These are phyloP conservation scores for Apolygus lucorum DNA, from an alignment of 1,140 invertebrate species.

Conservation along the genomic window DNA sequence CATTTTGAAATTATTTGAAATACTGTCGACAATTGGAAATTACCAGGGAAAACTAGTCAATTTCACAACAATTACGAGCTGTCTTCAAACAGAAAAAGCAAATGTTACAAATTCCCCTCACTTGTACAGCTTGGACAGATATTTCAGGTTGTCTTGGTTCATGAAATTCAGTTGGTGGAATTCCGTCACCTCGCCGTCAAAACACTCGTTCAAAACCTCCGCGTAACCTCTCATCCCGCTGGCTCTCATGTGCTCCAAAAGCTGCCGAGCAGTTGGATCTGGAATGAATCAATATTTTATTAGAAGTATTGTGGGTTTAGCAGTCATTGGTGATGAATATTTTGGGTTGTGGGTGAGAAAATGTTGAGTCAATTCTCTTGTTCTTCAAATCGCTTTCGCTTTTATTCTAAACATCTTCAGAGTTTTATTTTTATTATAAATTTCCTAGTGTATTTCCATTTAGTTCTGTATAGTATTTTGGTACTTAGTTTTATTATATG, in stretches of 20 bases:
- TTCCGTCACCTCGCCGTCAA: neutral
- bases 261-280: slow-evolving; percentile 16
- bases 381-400: neutral
- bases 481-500: too few species aligned
- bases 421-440: too few species aligned
- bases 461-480: too few species aligned
- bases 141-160: slow-evolving; percentile 12
- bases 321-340: too few species aligned
- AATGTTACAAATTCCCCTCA: too few species aligned
- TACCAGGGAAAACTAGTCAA: too few species aligned
- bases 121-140: slow-evolving; percentile 19
- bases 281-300: neutral
- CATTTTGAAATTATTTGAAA: too few species aligned
- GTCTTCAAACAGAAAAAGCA: too few species aligned
- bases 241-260: slow-evolving; percentile 18
- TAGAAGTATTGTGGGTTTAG: neutral
- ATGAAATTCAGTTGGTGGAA: slow-evolving; percentile 17
- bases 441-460: too few species aligned
- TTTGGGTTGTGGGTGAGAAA: neutral
- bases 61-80: too few species aligned
- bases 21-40: too few species aligned
- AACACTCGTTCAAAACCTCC: slow-evolving; percentile 17
- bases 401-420: neutral
- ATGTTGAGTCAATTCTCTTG: neutral
- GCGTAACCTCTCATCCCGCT: slow-evolving; percentile 9